These are phyloP conservation scores for Oeneis ivallda DNA, from an alignment of 2,888 invertebrate species.

Conservation along the genomic window DNA sequence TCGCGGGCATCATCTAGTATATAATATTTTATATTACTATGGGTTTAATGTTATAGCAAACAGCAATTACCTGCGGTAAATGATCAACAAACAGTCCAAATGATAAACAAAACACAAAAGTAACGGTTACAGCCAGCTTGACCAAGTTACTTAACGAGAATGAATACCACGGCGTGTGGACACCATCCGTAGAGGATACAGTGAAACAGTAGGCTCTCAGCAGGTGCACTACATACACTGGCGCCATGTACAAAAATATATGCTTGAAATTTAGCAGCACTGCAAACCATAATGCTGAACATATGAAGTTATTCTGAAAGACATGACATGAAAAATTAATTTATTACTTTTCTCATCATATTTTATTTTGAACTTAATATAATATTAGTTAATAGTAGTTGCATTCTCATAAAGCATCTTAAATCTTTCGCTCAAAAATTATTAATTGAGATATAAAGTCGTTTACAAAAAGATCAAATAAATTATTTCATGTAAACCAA, in stretches of 20 bases:
- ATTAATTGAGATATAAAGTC: too few species aligned
- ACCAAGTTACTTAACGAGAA: constrained; percentile 80
- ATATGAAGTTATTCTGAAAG: constrained; percentile 84
- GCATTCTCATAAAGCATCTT: too few species aligned
- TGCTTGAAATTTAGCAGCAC: constrained; percentile 97
- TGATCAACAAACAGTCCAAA: constrained; percentile 94
- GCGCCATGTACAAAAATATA: constrained; percentile 97
- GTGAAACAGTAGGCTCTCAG: constrained; percentile 89
- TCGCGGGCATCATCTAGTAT: too few species aligned
- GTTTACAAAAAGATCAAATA: too few species aligned
- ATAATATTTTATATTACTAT: too few species aligned
- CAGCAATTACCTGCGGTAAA: constrained; percentile 84
- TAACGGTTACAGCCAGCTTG: constrained; percentile 84
- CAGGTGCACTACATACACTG: constrained; percentile 93
- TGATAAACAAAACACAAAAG: constrained; percentile 86
- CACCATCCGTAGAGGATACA: constrained; percentile 67
- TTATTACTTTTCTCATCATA: not conserved
- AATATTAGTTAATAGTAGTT: too few species aligned
- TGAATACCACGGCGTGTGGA: constrained; percentile 73
- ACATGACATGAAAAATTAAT: constrained; percentile 12
- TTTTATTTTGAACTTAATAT: too few species aligned
- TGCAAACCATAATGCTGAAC: constrained; percentile 91
- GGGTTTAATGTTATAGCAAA: not conserved
- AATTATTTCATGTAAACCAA: too few species aligned
- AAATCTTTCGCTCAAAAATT: too few species aligned